A percentile compares a stretch with the other conserved stretches of the same genome.
Conservation (phyloP, 2,797 vertebrate genomes). For the Acrossocheilus fasciatus region DNA sequence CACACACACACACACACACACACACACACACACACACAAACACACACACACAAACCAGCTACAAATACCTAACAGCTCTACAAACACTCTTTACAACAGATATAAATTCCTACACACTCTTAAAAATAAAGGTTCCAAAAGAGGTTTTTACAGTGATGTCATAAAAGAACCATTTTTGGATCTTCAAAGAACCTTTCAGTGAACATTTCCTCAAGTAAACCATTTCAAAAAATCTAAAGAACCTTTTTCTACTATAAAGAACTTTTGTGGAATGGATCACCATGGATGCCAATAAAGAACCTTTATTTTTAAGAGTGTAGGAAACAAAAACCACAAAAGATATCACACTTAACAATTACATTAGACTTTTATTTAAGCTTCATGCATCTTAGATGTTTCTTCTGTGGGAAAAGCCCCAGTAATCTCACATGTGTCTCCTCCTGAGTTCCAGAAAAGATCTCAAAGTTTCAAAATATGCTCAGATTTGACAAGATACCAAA, state of each 20-base stretch:
- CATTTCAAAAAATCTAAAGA: neutral
- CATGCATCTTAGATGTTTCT: neutral
- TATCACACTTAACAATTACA: neutral
- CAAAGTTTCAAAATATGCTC: neutral
- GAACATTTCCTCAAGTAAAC: neutral
- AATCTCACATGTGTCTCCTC: neutral
- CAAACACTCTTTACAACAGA: conserved; percentile 5
- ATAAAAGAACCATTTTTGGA: neutral
- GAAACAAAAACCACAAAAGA: conserved; percentile 3
- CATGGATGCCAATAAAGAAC: neutral
- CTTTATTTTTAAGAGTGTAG: neutral
- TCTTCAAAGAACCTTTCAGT: neutral
- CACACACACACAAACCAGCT: neutral
- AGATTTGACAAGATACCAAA: neutral
- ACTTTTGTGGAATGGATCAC: neutral
- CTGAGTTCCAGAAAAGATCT: neutral
- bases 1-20: neutral
- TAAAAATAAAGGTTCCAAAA: neutral
- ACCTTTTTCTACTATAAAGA: neutral
- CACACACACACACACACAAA: neutral
- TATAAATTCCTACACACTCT: conserved; percentile 11
- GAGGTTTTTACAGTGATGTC: neutral
- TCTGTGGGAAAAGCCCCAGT: neutral
- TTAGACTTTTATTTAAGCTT: neutral
- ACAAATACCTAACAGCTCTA: neutral